Conservation (phyloP, 64 coral and sea anemone species). For the Montipora sp. region DNA sequence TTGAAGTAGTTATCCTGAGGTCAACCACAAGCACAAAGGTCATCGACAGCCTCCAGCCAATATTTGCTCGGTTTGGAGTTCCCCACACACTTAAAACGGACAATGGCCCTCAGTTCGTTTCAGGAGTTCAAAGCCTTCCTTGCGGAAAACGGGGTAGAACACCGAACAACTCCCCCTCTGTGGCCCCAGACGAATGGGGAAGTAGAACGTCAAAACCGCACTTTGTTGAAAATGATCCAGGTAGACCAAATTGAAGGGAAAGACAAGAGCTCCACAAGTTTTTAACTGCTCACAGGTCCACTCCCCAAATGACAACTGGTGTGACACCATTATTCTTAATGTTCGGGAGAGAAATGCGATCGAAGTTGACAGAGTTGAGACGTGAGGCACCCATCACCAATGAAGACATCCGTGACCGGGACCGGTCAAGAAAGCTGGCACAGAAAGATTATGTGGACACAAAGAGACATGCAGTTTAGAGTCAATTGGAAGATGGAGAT, state of each 20-base stretch:
- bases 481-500: too few relatives aligned
- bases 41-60: too few relatives aligned
- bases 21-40: too few relatives aligned
- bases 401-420: background rate
- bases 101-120: background rate
- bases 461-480: too few relatives aligned
- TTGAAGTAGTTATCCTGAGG: too few relatives aligned
- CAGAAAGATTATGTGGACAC: conserved; percentile 1
- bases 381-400: too few relatives aligned
- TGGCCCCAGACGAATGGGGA: background rate
- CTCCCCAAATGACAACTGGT: conserved; percentile 10
- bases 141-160: background rate
- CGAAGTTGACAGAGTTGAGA: background rate
- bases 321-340: conserved; percentile 19
- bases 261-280: background rate
- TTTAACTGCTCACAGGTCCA: conserved; percentile 3
- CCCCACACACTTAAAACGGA: conserved; percentile 4
- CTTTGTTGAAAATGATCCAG: background rate
- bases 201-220: background rate
- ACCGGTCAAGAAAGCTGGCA: conserved; percentile 21
- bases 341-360: conserved; percentile 2
- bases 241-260: conserved; percentile 21
- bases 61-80: background rate
- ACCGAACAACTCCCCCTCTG: background rate
- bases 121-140: background rate